Base-by-base conservation (phyloP, 2,888 invertebrate genomes). In the Lasioglossum villosulum region DNA sequence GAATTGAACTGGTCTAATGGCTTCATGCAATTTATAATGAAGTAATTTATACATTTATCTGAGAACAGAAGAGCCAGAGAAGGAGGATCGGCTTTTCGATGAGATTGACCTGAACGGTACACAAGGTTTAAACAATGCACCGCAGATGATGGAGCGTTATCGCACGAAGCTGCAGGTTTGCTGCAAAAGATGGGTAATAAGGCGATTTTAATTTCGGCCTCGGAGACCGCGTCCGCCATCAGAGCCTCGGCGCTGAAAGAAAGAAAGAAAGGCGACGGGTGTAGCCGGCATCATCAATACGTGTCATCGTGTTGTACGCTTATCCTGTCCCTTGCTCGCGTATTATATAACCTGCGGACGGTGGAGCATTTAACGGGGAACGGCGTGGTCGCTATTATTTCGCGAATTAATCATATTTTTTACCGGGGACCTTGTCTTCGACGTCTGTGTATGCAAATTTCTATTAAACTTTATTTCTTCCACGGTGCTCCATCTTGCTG, bases 231-330 rank as follows among this genome's bases (percentile, higher is more conserved):
- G 16, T 52, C 6, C 52, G 52, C 52, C 52, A 23, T 52, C 52
- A 16, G 63, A 63, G 63, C 63, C 30, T 16, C 63, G 63, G 14
- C 16, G 66, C 30, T 34, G 66, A 48, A 56, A 73, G 75, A 72
- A 72, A 73, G 72, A 92, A 93, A 93, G 92, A 93, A 94, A 91
- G 91, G 92, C 91, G 93, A 92, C 92, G 52, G 92, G 93, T 91
- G 93, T 76, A 92, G 68, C 68, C 23, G 68, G 37, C 94, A 94
- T 95, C 95, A 95, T 95, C 94, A 95, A 95, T 95, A 94, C 90
- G 90, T 93, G 95, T 95, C 95, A 94, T 92, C 92, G 89, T 89
- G 91, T 93, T 92, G 89, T 89, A 88, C 89, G 89, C 88, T 87
- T 85, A 88, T 88, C 82, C 86, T 82, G 27, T 27, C 63, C 59